Evolutionary conservation across 2,113 vertebrate species (phyloP).

Genomic region (Progne subis): DNA sequence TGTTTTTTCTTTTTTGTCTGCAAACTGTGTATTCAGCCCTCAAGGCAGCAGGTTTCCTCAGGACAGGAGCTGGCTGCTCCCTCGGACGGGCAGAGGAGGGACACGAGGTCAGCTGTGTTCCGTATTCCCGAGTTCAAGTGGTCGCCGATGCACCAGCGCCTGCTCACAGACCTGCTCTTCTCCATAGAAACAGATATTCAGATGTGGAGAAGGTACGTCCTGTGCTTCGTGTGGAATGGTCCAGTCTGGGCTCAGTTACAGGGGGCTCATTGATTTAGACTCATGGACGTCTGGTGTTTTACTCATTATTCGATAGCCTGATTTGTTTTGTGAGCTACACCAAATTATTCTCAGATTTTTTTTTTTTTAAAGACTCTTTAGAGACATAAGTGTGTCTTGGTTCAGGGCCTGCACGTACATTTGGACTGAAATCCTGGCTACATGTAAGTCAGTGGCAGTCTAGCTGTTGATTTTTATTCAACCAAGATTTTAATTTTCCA

Average conservation of each 20-base stretch:
- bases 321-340: background rate
- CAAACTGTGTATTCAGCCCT: constrained; percentile 59
- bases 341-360: background rate
- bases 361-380: background rate
- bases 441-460: background rate
- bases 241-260: background rate
- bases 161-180: constrained; percentile 95
- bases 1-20: background rate
- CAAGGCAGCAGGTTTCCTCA: constrained; percentile 70
- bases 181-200: constrained; percentile 97
- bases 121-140: constrained; percentile 96
- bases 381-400: background rate
- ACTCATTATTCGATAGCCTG: background rate
- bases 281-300: background rate
- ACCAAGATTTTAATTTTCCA: background rate
- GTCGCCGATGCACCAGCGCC: constrained; percentile 96
- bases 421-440: background rate
- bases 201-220: constrained; percentile 94
- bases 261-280: accelerated
- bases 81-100: constrained; percentile 75
- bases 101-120: constrained; percentile 87
- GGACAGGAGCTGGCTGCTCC: constrained; percentile 39
- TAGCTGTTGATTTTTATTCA: background rate
- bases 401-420: background rate
- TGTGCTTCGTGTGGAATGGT: background rate